Evolutionary conservation across 2,113 vertebrate species (phyloP).

Genomic region (Hippocampus barbouri): DNA sequence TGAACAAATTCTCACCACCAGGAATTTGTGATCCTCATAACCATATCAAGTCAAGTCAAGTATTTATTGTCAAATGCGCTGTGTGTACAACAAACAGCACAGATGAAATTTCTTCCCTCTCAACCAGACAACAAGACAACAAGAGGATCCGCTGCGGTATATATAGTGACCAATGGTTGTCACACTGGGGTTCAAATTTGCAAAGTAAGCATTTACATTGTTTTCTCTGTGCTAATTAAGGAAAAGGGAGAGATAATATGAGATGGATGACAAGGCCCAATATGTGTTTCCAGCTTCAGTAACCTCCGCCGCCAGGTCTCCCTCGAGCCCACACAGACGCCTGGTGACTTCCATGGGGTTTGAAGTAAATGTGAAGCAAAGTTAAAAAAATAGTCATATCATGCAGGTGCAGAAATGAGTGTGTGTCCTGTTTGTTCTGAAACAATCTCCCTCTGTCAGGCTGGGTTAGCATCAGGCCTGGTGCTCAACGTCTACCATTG

Average conservation of each 20-base stretch:
- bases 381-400: constrained; percentile 16
- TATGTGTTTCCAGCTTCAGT: background rate
- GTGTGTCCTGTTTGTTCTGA: constrained; percentile 21
- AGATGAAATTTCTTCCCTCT: too few relatives aligned
- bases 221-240: background rate
- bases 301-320: background rate
- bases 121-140: too few relatives aligned
- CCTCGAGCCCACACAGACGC: constrained; percentile 19
- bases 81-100: too few relatives aligned
- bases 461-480: constrained; percentile 20
- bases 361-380: constrained; percentile 17
- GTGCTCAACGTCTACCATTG: constrained; percentile 30
- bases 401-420: constrained; percentile 15
- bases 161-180: too few relatives aligned
- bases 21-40: background rate
- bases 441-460: constrained; percentile 38
- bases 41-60: too few relatives aligned
- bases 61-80: too few relatives aligned
- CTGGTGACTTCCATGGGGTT: constrained; percentile 22
- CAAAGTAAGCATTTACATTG: background rate
- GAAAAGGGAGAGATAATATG: background rate
- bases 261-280: background rate
- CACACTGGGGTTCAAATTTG: background rate
- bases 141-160: too few relatives aligned
- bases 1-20: background rate